Evolutionary conservation across 2,888 invertebrate genomes (phyloP).

Genomic region (Lasioglossum lativentre): DNA sequence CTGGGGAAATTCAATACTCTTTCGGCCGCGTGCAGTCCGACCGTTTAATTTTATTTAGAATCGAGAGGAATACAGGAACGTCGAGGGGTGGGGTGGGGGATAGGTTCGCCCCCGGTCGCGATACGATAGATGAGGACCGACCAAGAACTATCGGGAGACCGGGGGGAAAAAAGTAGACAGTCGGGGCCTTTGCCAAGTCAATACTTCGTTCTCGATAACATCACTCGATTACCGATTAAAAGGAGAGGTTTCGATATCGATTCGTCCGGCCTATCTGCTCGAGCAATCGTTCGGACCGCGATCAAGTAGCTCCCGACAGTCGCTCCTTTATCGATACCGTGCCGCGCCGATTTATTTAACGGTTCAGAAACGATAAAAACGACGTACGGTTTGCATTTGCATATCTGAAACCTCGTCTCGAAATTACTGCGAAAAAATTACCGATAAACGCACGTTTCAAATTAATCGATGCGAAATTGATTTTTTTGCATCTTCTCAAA

Average conservation of each 20-base stretch:
- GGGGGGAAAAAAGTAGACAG: not conserved
- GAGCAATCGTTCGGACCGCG: slow-evolving; percentile 35
- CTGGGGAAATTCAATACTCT: not conserved
- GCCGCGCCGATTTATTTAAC: slow-evolving; percentile 5
- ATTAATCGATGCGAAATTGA: no score
- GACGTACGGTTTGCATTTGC: not conserved
- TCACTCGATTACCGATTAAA: slow-evolving; percentile 59
- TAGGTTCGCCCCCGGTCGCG: slow-evolving; percentile 23
- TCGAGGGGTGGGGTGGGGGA: not conserved
- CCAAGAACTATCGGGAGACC: not conserved
- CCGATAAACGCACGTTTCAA: no score
- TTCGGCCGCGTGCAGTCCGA: not conserved
- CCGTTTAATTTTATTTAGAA: not conserved
- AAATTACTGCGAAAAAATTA: not conserved
- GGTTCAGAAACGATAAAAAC: not conserved
- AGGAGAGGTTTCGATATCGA: slow-evolving; percentile 48
- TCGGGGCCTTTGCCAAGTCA: slow-evolving; percentile 50
- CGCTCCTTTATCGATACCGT: not conserved
- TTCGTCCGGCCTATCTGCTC: slow-evolving; percentile 18
- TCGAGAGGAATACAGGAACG: slow-evolving; percentile 6
- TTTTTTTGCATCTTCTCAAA: no score
- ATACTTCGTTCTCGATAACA: slow-evolving; percentile 53
- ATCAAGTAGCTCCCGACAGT: not conserved
- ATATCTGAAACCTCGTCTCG: not conserved
- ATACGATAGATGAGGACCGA: slow-evolving; percentile 21